Percentiles rank a stretch among this genome's conserved stretches.
phyloP scores from a whole-genome alignment of 2,888 invertebrate species.

The Drosophila mayaguana region DNA sequence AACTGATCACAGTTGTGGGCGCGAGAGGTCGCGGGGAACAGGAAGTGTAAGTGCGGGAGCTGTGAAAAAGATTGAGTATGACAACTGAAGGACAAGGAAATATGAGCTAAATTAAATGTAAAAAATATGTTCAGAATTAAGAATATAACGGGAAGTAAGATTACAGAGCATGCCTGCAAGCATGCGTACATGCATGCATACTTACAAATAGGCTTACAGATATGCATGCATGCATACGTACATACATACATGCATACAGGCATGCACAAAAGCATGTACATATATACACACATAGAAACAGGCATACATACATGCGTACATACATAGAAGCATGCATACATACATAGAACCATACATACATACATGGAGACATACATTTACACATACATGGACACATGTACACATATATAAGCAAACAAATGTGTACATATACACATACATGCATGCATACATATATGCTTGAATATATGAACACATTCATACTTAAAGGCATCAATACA shows the following conservation, averaged over 20 bases:
- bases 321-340: background rate
- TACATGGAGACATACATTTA: background rate
- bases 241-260: background rate
- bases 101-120: slow-evolving; percentile 1
- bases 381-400: background rate
- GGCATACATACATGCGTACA: background rate
- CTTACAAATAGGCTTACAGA: background rate
- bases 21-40: background rate
- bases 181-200: background rate
- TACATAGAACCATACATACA: background rate
- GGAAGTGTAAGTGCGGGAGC: no score
- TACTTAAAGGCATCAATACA: no score
- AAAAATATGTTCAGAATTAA: slow-evolving; percentile 1
- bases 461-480: no score
- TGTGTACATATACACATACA: background rate
- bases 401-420: no score
- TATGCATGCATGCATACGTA: background rate
- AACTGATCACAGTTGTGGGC: slow-evolving; percentile 22
- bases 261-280: background rate
- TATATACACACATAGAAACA: background rate
- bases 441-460: background rate
- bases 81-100: slow-evolving; percentile 10
- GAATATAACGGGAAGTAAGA: background rate
- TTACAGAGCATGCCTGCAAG: background rate
- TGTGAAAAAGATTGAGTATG: slow-evolving; percentile 8